Evolutionary conservation across 2,888 invertebrate genomes (phyloP).

Genomic region (Microplitis deprimator): DNA sequence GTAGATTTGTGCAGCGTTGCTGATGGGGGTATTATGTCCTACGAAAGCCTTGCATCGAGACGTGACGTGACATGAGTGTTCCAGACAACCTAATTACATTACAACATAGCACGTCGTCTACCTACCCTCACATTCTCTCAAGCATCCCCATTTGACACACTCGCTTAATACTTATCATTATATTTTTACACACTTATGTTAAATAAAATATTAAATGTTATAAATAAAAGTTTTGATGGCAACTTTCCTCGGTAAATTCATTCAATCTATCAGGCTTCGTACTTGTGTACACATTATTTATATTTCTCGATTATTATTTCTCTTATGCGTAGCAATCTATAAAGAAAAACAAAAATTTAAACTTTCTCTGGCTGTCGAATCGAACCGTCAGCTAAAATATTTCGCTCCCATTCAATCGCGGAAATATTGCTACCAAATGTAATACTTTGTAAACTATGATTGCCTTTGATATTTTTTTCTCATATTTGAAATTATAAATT

Average conservation of each 20-base stretch:
- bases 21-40: constrained; percentile 55
- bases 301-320: constrained; percentile 50
- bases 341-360: constrained; percentile 58
- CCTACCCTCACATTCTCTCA: constrained; percentile 46
- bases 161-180: neutral
- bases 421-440: constrained; percentile 51
- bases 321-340: constrained; percentile 62
- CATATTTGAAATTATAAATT: too few relatives aligned
- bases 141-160: neutral
- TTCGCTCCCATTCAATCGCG: constrained; percentile 55
- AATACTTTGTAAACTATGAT: constrained; percentile 62
- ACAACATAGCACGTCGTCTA: constrained; percentile 59
- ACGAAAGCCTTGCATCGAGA: constrained; percentile 62
- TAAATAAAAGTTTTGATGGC: too few relatives aligned
- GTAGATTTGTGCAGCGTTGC: too few relatives aligned
- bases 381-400: constrained; percentile 50
- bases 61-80: constrained; percentile 73
- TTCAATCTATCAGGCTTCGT: too few relatives aligned
- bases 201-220: too few relatives aligned
- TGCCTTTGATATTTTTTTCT: constrained; percentile 61
- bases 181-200: neutral
- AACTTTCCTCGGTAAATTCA: too few relatives aligned
- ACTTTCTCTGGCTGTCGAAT: constrained; percentile 30
- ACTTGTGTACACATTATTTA: neutral
- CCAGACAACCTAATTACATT: constrained; percentile 75